Percentiles rank a stretch among this genome's conserved stretches.
Evolutionary conservation across 2,113 vertebrate genomes (phyloP).

Genomic region (Nyctibius bracteatus): DNA sequence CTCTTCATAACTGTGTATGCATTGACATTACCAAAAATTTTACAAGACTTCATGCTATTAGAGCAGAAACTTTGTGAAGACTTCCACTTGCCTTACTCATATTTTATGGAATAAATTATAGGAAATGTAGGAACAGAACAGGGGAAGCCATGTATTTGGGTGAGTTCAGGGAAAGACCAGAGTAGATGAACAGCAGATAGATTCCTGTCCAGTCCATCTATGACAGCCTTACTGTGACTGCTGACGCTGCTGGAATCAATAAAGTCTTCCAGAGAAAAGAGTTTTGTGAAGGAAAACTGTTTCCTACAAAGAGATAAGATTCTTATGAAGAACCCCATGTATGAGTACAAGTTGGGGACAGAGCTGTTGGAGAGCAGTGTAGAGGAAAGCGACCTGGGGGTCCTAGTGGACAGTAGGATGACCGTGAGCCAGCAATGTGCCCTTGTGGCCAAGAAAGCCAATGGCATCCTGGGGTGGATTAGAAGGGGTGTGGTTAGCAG

Average conservation of each 20-base stretch:
- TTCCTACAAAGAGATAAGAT: not conserved
- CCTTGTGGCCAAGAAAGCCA: too few species aligned
- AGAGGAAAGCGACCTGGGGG: too few species aligned
- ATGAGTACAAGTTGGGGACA: too few species aligned
- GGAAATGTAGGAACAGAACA: not conserved
- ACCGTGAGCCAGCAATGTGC: too few species aligned
- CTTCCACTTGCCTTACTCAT: not conserved
- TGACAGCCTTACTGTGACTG: not conserved
- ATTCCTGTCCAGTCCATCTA: not conserved
- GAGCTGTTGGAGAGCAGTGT: too few species aligned
- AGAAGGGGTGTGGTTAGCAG: too few species aligned
- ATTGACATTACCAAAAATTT: not conserved
- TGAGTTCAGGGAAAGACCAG: not conserved
- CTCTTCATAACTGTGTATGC: not conserved
- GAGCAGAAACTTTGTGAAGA: not conserved
- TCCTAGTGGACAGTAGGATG: too few species aligned
- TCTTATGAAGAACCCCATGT: too few species aligned
- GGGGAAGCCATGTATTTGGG: rapidly evolving
- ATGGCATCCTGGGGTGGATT: too few species aligned
- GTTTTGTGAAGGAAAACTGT: not conserved
- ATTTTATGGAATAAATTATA: not conserved
- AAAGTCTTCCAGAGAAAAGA: not conserved
- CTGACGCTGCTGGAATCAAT: not conserved
- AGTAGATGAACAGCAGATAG: rapidly evolving
- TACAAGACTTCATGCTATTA: not conserved